These are phyloP conservation scores for Ailurus styani DNA, from an alignment of 2,113 vertebrate species.

Conservation along the genomic window DNA sequence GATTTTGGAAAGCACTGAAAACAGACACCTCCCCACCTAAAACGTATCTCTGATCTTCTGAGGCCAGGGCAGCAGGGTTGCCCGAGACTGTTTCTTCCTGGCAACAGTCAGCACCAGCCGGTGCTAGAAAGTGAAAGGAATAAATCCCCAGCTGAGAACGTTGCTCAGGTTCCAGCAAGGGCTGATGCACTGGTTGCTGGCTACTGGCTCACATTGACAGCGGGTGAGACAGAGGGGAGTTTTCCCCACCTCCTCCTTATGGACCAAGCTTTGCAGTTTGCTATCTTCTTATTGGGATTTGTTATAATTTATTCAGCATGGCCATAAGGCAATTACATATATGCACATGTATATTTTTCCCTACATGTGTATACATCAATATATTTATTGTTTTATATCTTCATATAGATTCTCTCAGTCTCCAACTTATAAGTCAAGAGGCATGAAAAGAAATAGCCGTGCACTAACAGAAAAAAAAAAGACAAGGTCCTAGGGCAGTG, in stretches of 20 bases:
- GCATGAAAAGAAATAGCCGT: not conserved
- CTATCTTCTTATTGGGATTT: not conserved
- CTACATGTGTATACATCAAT: not conserved
- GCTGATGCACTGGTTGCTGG: not conserved
- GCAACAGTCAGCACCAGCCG: not conserved
- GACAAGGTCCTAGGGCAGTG: fast-evolving
- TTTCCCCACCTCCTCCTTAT: not conserved
- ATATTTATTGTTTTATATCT: not conserved
- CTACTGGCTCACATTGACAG: not conserved
- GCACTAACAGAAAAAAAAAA: not conserved
- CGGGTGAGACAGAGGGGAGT: fast-evolving
- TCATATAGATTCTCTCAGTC: not conserved
- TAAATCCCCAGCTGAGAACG: not conserved
- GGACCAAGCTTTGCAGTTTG: not conserved
- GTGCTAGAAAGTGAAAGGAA: not conserved
- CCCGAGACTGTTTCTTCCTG: not conserved
- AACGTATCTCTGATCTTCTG: not conserved
- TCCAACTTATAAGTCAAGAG: not conserved
- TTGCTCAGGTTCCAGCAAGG: not conserved
- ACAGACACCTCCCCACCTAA: not conserved
- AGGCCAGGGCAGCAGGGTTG: not conserved
- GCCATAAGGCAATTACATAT: no score
- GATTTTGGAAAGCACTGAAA: not conserved
- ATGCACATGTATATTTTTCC: not conserved
- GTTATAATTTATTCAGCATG: not conserved